Evolutionary conservation across 2,113 vertebrate genomes (phyloP), one percentile per base, ranked within the genome.

Genomic region (Mionectes macconnelli): DNA sequence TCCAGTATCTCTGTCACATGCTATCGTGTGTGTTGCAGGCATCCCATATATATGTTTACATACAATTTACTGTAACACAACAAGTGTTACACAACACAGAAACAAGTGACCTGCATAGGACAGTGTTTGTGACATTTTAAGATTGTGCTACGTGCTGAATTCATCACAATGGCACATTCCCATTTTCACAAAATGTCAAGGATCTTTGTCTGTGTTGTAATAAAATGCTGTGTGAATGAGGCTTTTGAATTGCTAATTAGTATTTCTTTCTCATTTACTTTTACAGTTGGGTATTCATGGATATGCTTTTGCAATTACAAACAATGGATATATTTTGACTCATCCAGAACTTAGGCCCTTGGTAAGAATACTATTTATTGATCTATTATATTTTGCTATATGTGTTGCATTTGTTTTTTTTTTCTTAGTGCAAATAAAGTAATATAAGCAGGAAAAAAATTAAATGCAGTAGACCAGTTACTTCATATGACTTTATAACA

Each of bases 231-330:
- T 94, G 87, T 92, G 89, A 88, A 45, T 97, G 79, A 88, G 75
- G 45, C 78, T 78, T 97, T 84, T 68, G 90, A 98, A 93, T 97
- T 72, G 52, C 87, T 97, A 97, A 98, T 97, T 90, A 92, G 33
- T 84, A 33, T 90, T 96, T 95, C 79, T 96, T 63, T 98, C 63
- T 95, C 25, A 12, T 96, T 95, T 97, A 42, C 64, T 85, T 90
- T 96, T 98, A 67, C 94, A 99, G 99, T 97, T 99, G 97, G 99
- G 99, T 87, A 99, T 99, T 98, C 99, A 99, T 5, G 99, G 99
- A 89, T 99, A 99, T 57, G 99, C 99, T 91, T 99, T 99, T 97
- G 99, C 99, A 95, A 99, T 99, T 97, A 99, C 99, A 77, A 99
- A 99, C 98, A 99, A 99, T 30, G 99, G 99, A 91, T 99, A 99